Evolutionary conservation across 2,888 invertebrate genomes (phyloP), one percentile per base, ranked within the genome.

Genomic region (Pachydiplax longipennis): DNA sequence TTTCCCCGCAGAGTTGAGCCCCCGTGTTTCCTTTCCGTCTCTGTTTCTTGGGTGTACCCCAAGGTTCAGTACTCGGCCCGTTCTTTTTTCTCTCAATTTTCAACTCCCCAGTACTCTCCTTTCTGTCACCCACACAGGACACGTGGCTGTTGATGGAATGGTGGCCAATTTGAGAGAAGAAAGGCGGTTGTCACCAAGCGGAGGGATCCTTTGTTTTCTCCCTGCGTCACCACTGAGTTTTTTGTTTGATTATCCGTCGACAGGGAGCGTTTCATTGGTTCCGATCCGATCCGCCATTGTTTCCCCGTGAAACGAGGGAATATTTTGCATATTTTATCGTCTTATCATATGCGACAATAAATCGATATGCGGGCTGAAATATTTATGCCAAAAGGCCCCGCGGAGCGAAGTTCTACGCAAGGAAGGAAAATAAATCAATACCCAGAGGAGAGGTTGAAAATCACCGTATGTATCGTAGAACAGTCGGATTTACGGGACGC

Each of bases 261-360:
- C 73, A 12, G 53, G 53, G 31, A 73, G 25, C 73, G 73, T 73
- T 73, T 73, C 15, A 73, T 73, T 73, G 73, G 73, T 15, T 73
- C 13, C 73, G 4, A 10, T 65, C 25, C 65, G 73, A 73, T 73
- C 73, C 73, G 25, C 31, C 25, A 31, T 73, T 73, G 73, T 73
- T 73, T 25, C 1, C 10, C 73, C 12, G 73, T 25, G 25, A 73
- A 73, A 10, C 25, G 73, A 31, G 31, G 31, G 73, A 73, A 73
- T 31, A 73, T 73, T 73, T 73, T 73, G 73, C 73, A 73, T 73
- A 73, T 73, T 73, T 73, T 73, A 73, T 73, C 73, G 73, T 73
- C 73, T 73, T 73, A 73, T 73, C 73, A 73, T 73, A 73, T 73
- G 73, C 73, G 73, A 73, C 73, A 73, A 73, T 73, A 73, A 73